These are phyloP conservation scores for Leptoteleia sp. DNA, from an alignment of 1,140 invertebrate species.

Conservation along the genomic window DNA sequence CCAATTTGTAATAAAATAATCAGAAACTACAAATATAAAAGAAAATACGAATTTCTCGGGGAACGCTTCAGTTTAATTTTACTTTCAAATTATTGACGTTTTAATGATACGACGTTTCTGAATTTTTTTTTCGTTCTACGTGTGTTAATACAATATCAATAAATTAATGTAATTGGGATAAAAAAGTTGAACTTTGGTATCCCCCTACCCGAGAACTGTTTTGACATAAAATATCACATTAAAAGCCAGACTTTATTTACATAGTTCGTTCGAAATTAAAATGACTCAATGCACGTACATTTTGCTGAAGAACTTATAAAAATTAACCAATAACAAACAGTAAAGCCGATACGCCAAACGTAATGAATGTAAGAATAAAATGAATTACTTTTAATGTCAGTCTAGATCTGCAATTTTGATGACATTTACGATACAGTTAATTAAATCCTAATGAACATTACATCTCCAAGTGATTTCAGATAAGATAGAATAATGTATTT, in stretches of 20 bases:
- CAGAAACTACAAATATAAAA: background rate
- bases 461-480: too few relatives aligned
- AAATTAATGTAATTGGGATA: conserved; percentile 3
- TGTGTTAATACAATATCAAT: background rate
- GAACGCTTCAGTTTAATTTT: conserved; percentile 22
- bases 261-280: too few relatives aligned
- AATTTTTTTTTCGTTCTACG: background rate
- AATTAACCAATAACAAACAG: too few relatives aligned
- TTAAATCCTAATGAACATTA: too few relatives aligned
- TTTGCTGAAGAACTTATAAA: conserved; percentile 2
- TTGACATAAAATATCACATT: conserved; percentile 3
- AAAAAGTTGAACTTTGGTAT: conserved; percentile 16
- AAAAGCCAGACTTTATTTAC: background rate
- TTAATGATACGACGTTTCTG: background rate
- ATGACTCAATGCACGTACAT: too few relatives aligned
- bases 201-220: background rate
- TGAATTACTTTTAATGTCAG: too few relatives aligned
- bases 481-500: too few relatives aligned
- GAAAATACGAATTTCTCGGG: background rate
- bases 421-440: too few relatives aligned
- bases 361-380: too few relatives aligned
- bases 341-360: too few relatives aligned
- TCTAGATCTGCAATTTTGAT: too few relatives aligned
- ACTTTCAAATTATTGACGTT: conserved; percentile 19
- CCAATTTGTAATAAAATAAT: background rate